Conservation (phyloP, 2,888 invertebrate genomes). For the Cosmorhoe ocellata region DNA sequence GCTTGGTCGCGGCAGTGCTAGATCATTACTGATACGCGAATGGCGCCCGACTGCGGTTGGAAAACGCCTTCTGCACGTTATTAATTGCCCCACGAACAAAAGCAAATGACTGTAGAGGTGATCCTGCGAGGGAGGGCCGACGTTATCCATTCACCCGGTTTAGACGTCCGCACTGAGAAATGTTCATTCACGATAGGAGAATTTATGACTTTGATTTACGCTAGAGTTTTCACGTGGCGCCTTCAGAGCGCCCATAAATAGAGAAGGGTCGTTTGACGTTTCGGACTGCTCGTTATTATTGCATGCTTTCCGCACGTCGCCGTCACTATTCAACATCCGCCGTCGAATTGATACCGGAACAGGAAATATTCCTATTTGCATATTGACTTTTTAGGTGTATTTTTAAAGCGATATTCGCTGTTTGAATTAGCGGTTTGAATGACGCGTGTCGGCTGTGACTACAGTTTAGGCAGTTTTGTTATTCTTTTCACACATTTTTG, state of each 20-base stretch:
- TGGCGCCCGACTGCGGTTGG: slow-evolving; percentile 68
- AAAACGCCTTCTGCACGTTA: slow-evolving; percentile 77
- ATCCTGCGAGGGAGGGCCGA: slow-evolving; percentile 76
- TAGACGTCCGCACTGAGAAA: slow-evolving; percentile 80
- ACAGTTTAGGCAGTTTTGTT: slow-evolving; percentile 8
- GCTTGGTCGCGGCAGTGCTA: slow-evolving; percentile 57
- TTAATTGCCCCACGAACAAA: slow-evolving; percentile 81
- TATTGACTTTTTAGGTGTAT: slow-evolving; percentile 52
- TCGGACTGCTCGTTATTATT: slow-evolving; percentile 67
- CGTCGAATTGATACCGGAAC: slow-evolving; percentile 63
- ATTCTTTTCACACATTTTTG: not conserved
- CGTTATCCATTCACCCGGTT: slow-evolving; percentile 78
- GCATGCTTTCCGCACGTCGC: slow-evolving; percentile 60
- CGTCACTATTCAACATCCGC: slow-evolving; percentile 62
- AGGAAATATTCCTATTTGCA: slow-evolving; percentile 64
- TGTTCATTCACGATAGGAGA: slow-evolving; percentile 81
- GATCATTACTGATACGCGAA: slow-evolving; percentile 78
- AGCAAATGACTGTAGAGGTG: slow-evolving; percentile 82
- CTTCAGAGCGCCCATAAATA: slow-evolving; percentile 68
- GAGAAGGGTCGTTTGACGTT: slow-evolving; percentile 73
- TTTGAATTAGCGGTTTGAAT: slow-evolving; percentile 26
- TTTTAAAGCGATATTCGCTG: slow-evolving; percentile 35
- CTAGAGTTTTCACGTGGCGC: slow-evolving; percentile 73
- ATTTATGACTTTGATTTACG: slow-evolving; percentile 82
- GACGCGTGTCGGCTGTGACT: slow-evolving; percentile 17